phyloP scores from a whole-genome alignment of 2,113 vertebrate species.

The Corythornis cristatus region DNA sequence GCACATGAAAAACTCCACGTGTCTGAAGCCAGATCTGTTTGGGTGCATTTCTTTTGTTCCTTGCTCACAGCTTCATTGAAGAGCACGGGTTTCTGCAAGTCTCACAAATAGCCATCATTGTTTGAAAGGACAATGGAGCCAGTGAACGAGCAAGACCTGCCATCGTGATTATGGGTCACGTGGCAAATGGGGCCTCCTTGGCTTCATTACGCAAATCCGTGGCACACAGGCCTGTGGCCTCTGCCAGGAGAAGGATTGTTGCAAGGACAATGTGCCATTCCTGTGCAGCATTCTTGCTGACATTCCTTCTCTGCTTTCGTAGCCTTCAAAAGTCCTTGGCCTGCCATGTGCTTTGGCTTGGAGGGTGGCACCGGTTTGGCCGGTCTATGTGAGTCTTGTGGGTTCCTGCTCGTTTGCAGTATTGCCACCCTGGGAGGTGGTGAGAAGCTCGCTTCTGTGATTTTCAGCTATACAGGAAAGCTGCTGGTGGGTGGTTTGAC shows the following conservation, averaged over 20 bases:
- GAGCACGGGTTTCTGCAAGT: background rate
- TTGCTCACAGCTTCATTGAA: background rate
- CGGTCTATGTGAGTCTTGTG: rapidly evolving
- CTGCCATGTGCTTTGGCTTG: background rate
- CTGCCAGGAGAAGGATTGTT: background rate
- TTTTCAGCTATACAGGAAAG: background rate
- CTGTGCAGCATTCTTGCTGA: background rate
- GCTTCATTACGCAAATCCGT: background rate
- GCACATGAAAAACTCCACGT: background rate
- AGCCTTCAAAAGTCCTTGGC: background rate
- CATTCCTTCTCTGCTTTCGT: background rate
- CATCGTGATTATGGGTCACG: background rate
- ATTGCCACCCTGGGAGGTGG: background rate
- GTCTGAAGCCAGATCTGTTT: background rate
- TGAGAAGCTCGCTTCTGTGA: background rate
- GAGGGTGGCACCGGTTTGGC: background rate
- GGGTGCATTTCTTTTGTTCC: background rate
- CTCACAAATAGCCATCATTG: background rate
- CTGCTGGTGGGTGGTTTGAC: background rate
- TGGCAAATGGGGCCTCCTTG: background rate
- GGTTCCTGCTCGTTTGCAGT: background rate
- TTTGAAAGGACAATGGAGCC: background rate
- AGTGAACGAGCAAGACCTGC: background rate
- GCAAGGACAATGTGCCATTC: background rate
- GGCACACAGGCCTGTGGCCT: background rate